A percentile compares a stretch with the other conserved stretches of the same genome.
Evolutionary conservation across 1,140 invertebrate species (phyloP).

Genomic region (Andrena cerasifolii): DNA sequence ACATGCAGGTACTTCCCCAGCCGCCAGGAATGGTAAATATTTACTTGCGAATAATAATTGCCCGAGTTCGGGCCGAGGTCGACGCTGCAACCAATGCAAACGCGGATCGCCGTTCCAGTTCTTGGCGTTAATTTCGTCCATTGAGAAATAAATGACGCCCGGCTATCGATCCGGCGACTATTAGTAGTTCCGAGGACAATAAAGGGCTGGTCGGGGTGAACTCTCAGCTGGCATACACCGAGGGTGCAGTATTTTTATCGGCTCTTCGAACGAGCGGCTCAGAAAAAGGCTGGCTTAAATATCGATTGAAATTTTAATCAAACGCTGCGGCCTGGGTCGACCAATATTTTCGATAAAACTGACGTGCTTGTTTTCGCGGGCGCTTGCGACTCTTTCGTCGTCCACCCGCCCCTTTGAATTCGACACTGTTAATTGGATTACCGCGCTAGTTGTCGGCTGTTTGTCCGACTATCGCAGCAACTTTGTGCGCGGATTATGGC

Average conservation of each 20-base stretch:
- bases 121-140: not conserved
- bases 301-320: slow-evolving; percentile 50
- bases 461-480: not conserved
- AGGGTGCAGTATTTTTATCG: not conserved
- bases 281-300: slow-evolving; percentile 12
- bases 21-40: too few relatives aligned
- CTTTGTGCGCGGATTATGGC: not conserved
- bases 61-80: too few relatives aligned
- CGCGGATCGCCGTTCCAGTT: too few relatives aligned
- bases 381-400: not conserved
- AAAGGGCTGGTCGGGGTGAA: not conserved
- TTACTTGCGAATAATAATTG: too few relatives aligned
- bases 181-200: not conserved
- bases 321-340: not conserved
- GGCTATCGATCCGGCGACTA: not conserved
- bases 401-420: not conserved
- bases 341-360: slow-evolving; percentile 36
- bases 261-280: not conserved
- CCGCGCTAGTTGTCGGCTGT: slow-evolving; percentile 17
- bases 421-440: slow-evolving; percentile 17
- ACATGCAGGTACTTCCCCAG: too few relatives aligned
- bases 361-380: not conserved
- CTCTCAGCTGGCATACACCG: not conserved
- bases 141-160: not conserved
- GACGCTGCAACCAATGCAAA: too few relatives aligned